These are phyloP conservation scores for Phoenicopterus ruber DNA, from an alignment of 2,113 vertebrate species.

Conservation along the genomic window DNA sequence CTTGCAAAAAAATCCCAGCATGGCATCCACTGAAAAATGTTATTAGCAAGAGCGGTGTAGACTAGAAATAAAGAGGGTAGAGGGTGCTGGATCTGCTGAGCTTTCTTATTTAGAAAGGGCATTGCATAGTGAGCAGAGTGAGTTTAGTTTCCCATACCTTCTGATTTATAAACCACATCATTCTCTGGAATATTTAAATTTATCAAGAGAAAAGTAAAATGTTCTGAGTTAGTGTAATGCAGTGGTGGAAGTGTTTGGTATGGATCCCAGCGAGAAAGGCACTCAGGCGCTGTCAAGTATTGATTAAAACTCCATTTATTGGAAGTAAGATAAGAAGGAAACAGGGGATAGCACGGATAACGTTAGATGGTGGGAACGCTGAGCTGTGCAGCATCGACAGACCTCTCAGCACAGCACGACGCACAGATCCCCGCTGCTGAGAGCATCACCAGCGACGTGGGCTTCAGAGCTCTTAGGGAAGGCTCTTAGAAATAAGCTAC, in stretches of 20 bases:
- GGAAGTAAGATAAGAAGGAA: background rate
- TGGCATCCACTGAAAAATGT: background rate
- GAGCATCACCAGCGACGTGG: background rate
- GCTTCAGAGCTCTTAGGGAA: background rate
- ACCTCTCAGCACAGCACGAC: background rate
- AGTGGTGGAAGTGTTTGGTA: background rate
- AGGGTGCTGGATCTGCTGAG: background rate
- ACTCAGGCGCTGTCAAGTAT: background rate
- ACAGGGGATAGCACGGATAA: background rate
- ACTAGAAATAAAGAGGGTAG: background rate
- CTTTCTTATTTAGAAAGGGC: background rate
- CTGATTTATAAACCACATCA: background rate
- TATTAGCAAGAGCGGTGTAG: background rate
- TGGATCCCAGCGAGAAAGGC: background rate
- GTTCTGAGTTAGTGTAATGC: background rate
- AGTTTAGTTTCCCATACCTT: background rate
- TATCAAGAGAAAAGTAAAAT: background rate
- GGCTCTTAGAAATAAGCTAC: background rate
- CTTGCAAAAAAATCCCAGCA: background rate
- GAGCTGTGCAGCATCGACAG: background rate
- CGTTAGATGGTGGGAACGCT: background rate
- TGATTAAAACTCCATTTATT: background rate
- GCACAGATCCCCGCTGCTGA: background rate
- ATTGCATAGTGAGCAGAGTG: background rate
- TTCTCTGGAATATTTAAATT: background rate